Percentiles rank a stretch among this genome's conserved stretches.
phyloP scores from a whole-genome alignment of 53 echinoderm and acorn worm species.

The Arbacia lixula region DNA sequence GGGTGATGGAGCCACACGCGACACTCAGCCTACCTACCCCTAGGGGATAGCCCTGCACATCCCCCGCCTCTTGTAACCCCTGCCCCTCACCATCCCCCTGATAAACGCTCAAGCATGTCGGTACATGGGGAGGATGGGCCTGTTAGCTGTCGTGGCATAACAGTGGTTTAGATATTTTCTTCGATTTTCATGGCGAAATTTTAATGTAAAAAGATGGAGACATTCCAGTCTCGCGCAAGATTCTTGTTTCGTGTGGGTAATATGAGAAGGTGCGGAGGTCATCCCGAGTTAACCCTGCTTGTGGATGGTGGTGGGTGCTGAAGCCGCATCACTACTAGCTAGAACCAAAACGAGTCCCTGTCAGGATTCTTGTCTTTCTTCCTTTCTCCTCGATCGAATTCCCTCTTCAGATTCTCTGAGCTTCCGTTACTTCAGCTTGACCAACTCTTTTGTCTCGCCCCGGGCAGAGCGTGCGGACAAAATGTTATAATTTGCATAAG shows the following conservation, averaged over 20 bases:
- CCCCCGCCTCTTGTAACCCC: background rate
- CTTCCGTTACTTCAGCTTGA: slow-evolving; percentile 33
- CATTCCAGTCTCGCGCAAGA: slow-evolving; percentile 14
- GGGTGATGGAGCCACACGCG: slow-evolving; percentile 11
- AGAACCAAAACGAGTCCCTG: background rate
- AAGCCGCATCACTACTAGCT: slow-evolving; percentile 26
- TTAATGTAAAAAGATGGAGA: slow-evolving; percentile 28
- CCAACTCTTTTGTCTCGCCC: slow-evolving; percentile 26
- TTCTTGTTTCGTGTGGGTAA: background rate
- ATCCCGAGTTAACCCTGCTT: slow-evolving; percentile 15
- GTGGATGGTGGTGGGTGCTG: slow-evolving; percentile 23
- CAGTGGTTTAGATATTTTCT: no score
- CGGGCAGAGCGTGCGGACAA: slow-evolving; percentile 47
- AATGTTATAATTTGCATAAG: slow-evolving; percentile 44
- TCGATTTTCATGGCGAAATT: background rate
- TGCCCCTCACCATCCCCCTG: background rate
- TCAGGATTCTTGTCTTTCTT: background rate
- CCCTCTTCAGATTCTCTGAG: background rate
- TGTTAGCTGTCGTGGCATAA: background rate
- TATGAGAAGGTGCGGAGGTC: slow-evolving; percentile 14
- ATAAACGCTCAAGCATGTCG: slow-evolving; percentile 23
- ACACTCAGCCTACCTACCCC: background rate
- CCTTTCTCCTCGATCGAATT: background rate
- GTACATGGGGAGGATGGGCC: background rate
- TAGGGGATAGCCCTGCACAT: no score